Base-by-base conservation (phyloP, 1,140 invertebrate genomes). In the Leucophenga varia region DNA sequence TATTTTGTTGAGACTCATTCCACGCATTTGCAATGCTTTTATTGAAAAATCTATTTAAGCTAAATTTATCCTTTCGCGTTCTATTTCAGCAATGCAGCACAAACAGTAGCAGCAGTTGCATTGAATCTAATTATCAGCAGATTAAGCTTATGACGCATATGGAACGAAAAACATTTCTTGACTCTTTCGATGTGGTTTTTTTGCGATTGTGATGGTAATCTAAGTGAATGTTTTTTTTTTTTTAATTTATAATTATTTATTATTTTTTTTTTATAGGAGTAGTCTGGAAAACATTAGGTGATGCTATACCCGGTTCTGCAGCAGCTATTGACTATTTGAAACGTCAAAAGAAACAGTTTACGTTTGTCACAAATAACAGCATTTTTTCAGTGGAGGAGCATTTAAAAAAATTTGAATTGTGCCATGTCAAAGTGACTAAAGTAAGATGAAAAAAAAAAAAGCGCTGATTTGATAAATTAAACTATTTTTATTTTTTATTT, bases 291-390 rank as follows among this genome's bases (percentile, higher is more conserved):
- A 63, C 17, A 43, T 58, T 3, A n/a, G 59, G 71, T 22, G 53
- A 47, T 10, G 69, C 77, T 0, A 69, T 85, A 3, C 65, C 76
- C 10, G 80, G 80, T 1, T 75, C 78, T 5, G 59, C 78, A 0
- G 75, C 80, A 14, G 76, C 80, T 32, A 65, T 86, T 18, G 65
- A 73, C 19, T 67, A 74, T 42, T 78, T 88, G 21, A 72, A 78
- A 50, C 54, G 76, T 6, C 50, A 82, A 40, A 85, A 84, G 0
- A 90, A 90, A 65, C 79, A 78, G 45, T 76, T 89, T 0, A 78
- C 83, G 47, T 83, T 83, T 48, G 79, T 89, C 1, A 86, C 87
- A 2, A 90, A 90, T 60, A 90, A 90, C 61, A 79, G 74, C 41
- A 59, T 77, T 18, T 19, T 67, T 25, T 59, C 50, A 0, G 43